Conservation (phyloP, 2,113 vertebrate species). For the Otocyon megalotis region DNA sequence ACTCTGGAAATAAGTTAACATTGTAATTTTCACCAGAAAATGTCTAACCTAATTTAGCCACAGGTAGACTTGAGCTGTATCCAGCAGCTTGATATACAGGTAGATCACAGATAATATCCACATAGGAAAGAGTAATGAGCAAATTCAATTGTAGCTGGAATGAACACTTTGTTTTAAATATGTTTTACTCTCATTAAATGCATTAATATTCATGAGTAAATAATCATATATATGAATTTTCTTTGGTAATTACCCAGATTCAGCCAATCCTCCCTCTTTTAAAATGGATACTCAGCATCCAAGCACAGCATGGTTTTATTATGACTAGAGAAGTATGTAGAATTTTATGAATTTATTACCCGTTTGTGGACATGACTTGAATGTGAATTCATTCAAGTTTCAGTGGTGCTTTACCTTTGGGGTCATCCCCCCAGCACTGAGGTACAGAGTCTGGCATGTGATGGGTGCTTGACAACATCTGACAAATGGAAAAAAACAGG, state of each 20-base stretch:
- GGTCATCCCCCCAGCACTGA: too few species aligned
- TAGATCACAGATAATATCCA: background rate
- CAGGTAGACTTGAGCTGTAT: background rate
- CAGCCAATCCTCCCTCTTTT: background rate
- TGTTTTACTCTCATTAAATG: conserved; percentile 60
- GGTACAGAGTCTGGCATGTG: background rate
- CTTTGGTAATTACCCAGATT: conserved; percentile 66
- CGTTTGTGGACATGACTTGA: background rate
- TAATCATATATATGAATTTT: conserved; percentile 65
- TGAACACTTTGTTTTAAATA: conserved; percentile 66
- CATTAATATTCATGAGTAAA: conserved; percentile 78
- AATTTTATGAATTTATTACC: background rate
- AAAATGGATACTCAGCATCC: conserved; percentile 25
- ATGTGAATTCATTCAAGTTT: background rate
- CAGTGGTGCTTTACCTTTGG: background rate
- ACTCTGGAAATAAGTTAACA: background rate
- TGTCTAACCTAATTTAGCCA: conserved; percentile 1
- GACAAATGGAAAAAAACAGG: background rate
- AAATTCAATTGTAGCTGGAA: conserved; percentile 28
- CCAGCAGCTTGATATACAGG: background rate
- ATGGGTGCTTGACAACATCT: background rate
- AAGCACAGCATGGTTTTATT: background rate
- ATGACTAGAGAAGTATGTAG: background rate
- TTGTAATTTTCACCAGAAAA: background rate
- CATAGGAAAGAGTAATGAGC: conserved; percentile 37